Evolutionary conservation across 2,888 invertebrate genomes (phyloP), one percentile per base, ranked within the genome.

Genomic region (Acrobasis consociella): DNA sequence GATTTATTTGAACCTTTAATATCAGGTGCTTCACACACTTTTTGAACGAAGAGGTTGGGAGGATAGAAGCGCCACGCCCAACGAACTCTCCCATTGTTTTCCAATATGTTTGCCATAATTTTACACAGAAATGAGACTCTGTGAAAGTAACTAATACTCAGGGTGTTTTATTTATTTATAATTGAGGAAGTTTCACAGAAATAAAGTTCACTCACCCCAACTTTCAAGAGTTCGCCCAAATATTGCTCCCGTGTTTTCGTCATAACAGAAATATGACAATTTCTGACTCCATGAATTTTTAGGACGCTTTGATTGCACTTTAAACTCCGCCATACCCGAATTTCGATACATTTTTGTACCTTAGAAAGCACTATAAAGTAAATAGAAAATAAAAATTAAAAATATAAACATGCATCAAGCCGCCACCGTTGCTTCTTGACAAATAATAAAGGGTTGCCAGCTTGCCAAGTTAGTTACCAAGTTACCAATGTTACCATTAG

Each of bases 191-290:
- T n/a, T 66, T 66, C 53, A 64, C 58, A 17, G 39, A 42, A 53
- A 64, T 62, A 49, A 68, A 71, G 70, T 72, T 72, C 65, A 84
- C 90, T 88, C 71, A 94, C 94, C 93, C 94, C 94, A 94, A 78
- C 92, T 89, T 78, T 85, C 80, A 64, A 86, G 82, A 49, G 93
- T 92, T 71, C 93, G 84, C 67, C 93, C 93, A 64, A 93, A 77
- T 69, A 93, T 72, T 61, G 81, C 80, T 63, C 91, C 87, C 0
- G 87, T 86, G 37, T 91, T 85, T 60, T 86, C 86, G 74, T 93
- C 84, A 74, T 89, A 93, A 46, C 93, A 68, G 70, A 81, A 85
- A 62, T 75, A 74, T 31, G 69, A 69, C 65, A 81, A 76, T 65
- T 76, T 80, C 62, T 80, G 76, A 61, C 72, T 80, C 13, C 71